phyloP scores from a whole-genome alignment of 2,113 vertebrate genomes.

The Monarcha castaneiventris region DNA sequence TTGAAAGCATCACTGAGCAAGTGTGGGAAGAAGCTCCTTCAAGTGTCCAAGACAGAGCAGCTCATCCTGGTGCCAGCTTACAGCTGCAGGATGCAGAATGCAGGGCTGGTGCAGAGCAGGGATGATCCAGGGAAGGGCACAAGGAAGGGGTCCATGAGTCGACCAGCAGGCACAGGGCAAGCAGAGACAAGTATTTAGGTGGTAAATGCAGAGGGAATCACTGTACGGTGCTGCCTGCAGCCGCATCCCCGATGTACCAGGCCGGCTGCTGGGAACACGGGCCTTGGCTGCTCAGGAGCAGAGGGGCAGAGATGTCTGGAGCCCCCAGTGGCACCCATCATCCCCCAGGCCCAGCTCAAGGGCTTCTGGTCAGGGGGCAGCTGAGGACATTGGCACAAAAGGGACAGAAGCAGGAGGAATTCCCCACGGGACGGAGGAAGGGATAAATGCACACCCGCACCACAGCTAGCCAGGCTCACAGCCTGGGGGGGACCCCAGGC shows the following conservation, averaged over 20 bases:
- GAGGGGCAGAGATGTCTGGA: neutral
- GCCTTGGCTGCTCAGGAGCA: neutral
- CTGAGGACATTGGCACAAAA: neutral
- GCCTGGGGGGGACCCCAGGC: neutral
- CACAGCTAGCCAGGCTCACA: rapidly evolving
- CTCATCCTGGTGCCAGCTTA: neutral
- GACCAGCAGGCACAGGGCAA: neutral
- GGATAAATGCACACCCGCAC: neutral
- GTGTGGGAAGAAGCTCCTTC: neutral
- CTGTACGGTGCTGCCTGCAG: neutral
- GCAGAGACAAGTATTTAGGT: neutral
- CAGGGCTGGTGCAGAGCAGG: neutral
- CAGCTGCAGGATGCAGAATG: neutral
- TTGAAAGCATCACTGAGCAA: neutral
- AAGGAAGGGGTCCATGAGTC: rapidly evolving
- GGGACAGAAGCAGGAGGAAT: neutral
- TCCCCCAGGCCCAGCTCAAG: neutral
- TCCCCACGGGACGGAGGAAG: neutral
- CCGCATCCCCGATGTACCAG: rapidly evolving
- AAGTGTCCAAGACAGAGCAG: rapidly evolving
- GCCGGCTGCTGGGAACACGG: rapidly evolving
- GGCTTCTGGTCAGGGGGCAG: neutral
- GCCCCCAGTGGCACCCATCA: neutral
- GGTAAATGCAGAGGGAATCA: neutral
- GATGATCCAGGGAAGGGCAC: neutral